phyloP scores from a whole-genome alignment of 2,113 vertebrate genomes.

The Echinops telfairi region DNA sequence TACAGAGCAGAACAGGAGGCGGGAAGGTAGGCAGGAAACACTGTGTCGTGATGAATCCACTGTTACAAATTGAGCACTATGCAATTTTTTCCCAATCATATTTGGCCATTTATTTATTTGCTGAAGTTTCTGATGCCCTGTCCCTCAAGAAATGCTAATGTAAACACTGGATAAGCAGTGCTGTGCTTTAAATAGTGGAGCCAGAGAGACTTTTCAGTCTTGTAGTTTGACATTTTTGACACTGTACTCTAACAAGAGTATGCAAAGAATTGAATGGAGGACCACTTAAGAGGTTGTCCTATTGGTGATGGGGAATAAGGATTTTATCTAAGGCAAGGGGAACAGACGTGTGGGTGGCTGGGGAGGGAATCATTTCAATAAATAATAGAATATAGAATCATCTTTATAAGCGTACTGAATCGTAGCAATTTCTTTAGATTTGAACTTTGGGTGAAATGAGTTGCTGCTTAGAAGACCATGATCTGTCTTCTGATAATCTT shows the following conservation, averaged over 20 bases:
- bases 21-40: not conserved
- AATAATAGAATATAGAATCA: not conserved
- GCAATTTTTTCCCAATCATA: not conserved
- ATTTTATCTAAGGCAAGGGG: not conserved
- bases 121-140: not conserved
- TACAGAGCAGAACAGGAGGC: not conserved
- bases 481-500: not conserved
- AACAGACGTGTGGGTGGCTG: not conserved
- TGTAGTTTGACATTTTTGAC: slow-evolving; percentile 29
- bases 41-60: too few species aligned
- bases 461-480: slow-evolving; percentile 3
- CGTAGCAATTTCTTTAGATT: not conserved
- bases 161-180: not conserved
- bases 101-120: not conserved
- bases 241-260: not conserved
- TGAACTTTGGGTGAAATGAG: not conserved
- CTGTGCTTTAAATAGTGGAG: not conserved
- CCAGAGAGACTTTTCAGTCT: not conserved
- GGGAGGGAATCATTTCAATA: not conserved
- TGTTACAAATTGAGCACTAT: not conserved
- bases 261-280: not conserved
- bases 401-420: not conserved
- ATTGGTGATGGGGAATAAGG: not conserved
- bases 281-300: not conserved
- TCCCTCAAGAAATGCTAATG: not conserved